Base-by-base conservation (phyloP, 2,888 invertebrate genomes). In the Schizotus pectinicornis region DNA sequence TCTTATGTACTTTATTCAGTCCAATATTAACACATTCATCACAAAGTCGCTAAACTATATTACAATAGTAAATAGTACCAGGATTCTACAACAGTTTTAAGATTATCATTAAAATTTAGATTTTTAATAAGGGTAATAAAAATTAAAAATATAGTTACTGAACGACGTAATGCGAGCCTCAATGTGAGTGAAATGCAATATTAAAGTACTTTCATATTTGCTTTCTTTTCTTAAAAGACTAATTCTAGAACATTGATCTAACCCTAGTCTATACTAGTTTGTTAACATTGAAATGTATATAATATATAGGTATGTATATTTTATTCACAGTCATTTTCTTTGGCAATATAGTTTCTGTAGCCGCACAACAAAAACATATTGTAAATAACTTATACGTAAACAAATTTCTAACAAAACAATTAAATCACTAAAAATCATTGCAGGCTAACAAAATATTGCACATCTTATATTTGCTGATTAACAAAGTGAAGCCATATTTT, bases 321-420 rank as follows among this genome's bases (percentile, higher is more conserved):
- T 74, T 74, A 76, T 77, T 78, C 77, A 77, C 78, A 78, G 77
- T 78, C 78, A 78, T 77, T 64, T 74, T 75, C 73, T 77, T 78
- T 78, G 77, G 77, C 77, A 77, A 75, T 70, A 75, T 66, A 73
- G 68, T 72, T 73, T 68, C 65, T 69, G 67, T 60, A 70, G 69
- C 70, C 67, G 61, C 62, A 67, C 62, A 63, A 62, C 63, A 60
- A 59, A 62, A 64, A 66, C 38, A 54, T 31, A 53, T 41, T 45
- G 33, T 7, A 22, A 22, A 22, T 22, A 22, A 22, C 5, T 22
- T 22, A 34, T 14, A 30, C 22, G 13, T 12, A 56, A 49, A 7
- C 30, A 56, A 49, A 7, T 45, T 34, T 32, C 9, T 55, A 51
- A 47, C 54, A 31, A 59, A 62, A 35, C 38, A 60, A 45, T 36